phyloP scores from a whole-genome alignment of 1,140 invertebrate genomes.

The Melanaphis sacchari region DNA sequence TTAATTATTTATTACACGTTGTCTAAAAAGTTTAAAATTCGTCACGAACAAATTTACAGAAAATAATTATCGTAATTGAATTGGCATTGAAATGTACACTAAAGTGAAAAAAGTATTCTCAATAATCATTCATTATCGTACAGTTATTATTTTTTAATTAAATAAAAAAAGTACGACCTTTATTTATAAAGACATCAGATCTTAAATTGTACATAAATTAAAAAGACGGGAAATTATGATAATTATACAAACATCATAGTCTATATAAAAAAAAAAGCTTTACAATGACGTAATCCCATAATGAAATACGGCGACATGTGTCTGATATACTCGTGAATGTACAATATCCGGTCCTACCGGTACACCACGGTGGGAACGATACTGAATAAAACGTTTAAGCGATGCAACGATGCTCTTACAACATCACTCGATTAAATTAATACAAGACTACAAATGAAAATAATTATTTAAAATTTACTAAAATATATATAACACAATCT shows the following conservation, averaged over 20 bases:
- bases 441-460: not conserved
- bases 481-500: not conserved
- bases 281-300: constrained; percentile 31
- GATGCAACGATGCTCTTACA: not conserved
- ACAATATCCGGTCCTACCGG: constrained; percentile 36
- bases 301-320: constrained; percentile 30
- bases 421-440: not conserved
- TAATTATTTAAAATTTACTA: not conserved
- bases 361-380: constrained; percentile 23
- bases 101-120: not conserved
- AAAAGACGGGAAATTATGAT: not conserved
- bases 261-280: constrained; percentile 39
- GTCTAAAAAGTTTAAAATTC: not conserved
- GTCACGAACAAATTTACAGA: not conserved
- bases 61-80: not conserved
- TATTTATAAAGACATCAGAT: not conserved
- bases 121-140: not conserved
- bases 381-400: not conserved
- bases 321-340: not conserved
- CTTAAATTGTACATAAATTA: not conserved
- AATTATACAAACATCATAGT: not conserved
- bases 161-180: not conserved
- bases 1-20: not conserved
- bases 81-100: not conserved
- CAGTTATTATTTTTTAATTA: not conserved